Percentiles rank a stretch among this genome's conserved stretches.
phyloP scores from a whole-genome alignment of 2,888 invertebrate species.

The Teleiodes luculella region DNA sequence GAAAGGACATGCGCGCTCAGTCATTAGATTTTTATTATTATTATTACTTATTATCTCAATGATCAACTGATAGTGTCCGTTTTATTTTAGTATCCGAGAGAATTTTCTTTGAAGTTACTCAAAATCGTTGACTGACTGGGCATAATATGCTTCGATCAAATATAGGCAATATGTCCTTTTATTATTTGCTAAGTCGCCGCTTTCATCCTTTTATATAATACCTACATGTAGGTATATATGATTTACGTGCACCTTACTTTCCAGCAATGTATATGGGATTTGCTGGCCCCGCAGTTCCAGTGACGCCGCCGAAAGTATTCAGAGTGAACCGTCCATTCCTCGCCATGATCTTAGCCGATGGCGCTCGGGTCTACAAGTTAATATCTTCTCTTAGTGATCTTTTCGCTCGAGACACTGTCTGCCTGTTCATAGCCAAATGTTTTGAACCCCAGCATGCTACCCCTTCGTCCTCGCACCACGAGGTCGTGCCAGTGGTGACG shows the following conservation, averaged over 20 bases:
- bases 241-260: not conserved
- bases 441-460: not conserved
- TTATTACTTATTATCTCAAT: too few relatives aligned
- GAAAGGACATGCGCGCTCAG: too few relatives aligned
- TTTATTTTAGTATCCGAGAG: not conserved
- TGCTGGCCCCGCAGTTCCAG: not conserved
- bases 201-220: too few relatives aligned
- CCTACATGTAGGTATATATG: not conserved
- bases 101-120: too few relatives aligned
- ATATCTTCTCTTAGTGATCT: not conserved
- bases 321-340: not conserved
- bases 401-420: not conserved
- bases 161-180: too few relatives aligned
- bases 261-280: not conserved
- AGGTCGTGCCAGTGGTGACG: too few relatives aligned
- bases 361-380: not conserved
- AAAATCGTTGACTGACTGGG: too few relatives aligned
- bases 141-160: too few relatives aligned
- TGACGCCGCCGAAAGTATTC: not conserved
- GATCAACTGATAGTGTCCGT: too few relatives aligned
- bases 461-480: too few relatives aligned
- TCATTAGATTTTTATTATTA: too few relatives aligned
- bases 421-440: not conserved
- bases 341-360: not conserved
- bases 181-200: too few relatives aligned